Evolutionary conservation across 2,113 vertebrate species (phyloP), one percentile per base, ranked within the genome.

Genomic region (Tor tambroides): DNA sequence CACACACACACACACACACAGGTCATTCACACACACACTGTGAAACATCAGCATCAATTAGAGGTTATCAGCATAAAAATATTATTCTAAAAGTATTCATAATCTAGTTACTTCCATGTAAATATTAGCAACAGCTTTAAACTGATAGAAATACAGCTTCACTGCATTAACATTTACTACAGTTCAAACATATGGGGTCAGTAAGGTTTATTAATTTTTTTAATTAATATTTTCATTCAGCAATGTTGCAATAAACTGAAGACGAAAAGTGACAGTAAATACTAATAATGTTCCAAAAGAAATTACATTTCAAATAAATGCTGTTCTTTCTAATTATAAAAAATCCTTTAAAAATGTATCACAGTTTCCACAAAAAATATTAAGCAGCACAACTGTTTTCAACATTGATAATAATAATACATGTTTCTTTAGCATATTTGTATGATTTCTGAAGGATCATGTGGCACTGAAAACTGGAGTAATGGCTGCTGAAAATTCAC

Each of bases 91-190:
- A 26, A 7, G 2, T 26, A 26, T 46, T n/a, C 32, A 38, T 74
- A 23, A 46, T 43, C n/a, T 8, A 46, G 21, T 75, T 46, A 75
- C 6, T 26, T 43, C 1, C 79, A 81, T 65, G 8, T 61, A 41
- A n/a, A 41, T 32, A 54, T 54, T 6, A 54, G 30, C 30, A n/a
- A 79, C 5, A 79, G 19, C 21, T 79, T 79, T 59, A 19, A 81
- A 11, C n/a, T 28, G 10, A 28, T 46, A 28, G 59, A 14, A 67
- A 8, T 21, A 43, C 5, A 46, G 26, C n/a, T 67, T 43, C 38
- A 65, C 19, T 46, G 43, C 76, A 86, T 49, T 63, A 59, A 89
- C 88, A 89, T 78, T 87, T 10, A 84, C 41, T 21, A 26, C 35
- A 41, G 21, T 41, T 41, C 71, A 74, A 74, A 74, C 21, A 38